Evolutionary conservation across 2,888 invertebrate species (phyloP), one percentile per base, ranked within the genome.

Genomic region (Ormyrus thymus): DNA sequence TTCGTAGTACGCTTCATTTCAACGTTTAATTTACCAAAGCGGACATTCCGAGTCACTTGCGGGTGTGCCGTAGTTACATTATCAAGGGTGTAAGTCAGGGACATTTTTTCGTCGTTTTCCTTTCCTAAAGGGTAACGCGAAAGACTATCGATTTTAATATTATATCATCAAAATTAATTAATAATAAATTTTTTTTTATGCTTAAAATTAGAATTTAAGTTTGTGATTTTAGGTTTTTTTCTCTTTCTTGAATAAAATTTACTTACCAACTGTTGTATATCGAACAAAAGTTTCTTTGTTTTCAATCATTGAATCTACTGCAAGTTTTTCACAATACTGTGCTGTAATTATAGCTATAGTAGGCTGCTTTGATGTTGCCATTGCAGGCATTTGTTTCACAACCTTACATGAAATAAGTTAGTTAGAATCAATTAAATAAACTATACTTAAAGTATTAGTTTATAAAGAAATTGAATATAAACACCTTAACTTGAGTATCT

Each of bases 301-400:
- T 86, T 98, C 97, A 88, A 99, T 96, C 96, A 99, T 97, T 13
- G 98, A 96, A 90, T 99, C 99, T 0, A 99, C 98, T 1, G 99
- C 99, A 85, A 98, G 92, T 90, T 99, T 99, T 91, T 99, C 99
- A 87, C 97, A 97, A 91, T 98, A 99, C 86, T 98, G 94, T 0
- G 98, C 97, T 0, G 98, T 98, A 80, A 99, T 97, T 79, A 99
- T 96, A n/a, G 98, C 99, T 86, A 99, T 97, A 29, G 97, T 97
- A 0, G 98, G 98, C 88, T 98, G 97, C 85, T 98, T 96, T 46
- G 95, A 94, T 80, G 95, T 95, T 73, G 94, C 94, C 89, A 98
- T 94, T 10, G 95, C 95, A 11, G 98, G 98, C 96, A 98, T 97
- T 92, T 98, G 97, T 87, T 97, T 96, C 78, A 98, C 98, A 79